Evolutionary conservation across 2,888 invertebrate genomes (phyloP).

Genomic region (Plemyria rubiginata): DNA sequence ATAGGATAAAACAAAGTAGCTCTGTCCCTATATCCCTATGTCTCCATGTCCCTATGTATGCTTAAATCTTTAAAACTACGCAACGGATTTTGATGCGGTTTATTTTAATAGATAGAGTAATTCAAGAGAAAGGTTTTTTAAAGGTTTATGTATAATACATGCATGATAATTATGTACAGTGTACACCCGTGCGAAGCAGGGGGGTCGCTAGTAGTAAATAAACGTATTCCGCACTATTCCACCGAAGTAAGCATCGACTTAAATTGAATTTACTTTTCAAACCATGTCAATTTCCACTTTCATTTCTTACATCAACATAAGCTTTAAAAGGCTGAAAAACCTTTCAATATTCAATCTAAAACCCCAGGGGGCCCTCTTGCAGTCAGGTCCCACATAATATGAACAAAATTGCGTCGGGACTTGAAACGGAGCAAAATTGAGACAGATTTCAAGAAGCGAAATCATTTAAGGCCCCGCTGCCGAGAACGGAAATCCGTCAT

Average conservation of each 20-base stretch:
- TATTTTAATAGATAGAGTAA: too few relatives aligned
- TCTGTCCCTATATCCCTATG: too few relatives aligned
- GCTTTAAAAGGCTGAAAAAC: slow-evolving; percentile 21
- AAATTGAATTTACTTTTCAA: not conserved
- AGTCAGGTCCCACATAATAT: slow-evolving; percentile 51
- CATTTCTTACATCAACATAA: slow-evolving; percentile 5
- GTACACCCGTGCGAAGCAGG: too few relatives aligned
- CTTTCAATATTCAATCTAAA: slow-evolving; percentile 37
- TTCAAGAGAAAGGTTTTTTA: too few relatives aligned
- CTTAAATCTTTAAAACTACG: too few relatives aligned
- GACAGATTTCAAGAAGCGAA: slow-evolving; percentile 68
- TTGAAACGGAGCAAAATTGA: slow-evolving; percentile 63
- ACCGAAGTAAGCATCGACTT: not conserved
- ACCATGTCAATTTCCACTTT: slow-evolving; percentile 3
- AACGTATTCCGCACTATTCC: not conserved
- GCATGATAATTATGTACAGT: too few relatives aligned
- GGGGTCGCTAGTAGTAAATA: not conserved
- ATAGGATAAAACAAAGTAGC: too few relatives aligned
- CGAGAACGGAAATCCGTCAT: slow-evolving; percentile 63
- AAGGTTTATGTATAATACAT: too few relatives aligned
- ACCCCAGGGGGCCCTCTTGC: slow-evolving; percentile 24
- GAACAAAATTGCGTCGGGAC: slow-evolving; percentile 60
- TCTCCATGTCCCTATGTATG: too few relatives aligned
- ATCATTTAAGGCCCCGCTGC: slow-evolving; percentile 60
- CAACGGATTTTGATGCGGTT: too few relatives aligned